These are phyloP conservation scores for Brachionus rotundiformis DNA, from an alignment of 1,140 invertebrate species.

Conservation along the genomic window DNA sequence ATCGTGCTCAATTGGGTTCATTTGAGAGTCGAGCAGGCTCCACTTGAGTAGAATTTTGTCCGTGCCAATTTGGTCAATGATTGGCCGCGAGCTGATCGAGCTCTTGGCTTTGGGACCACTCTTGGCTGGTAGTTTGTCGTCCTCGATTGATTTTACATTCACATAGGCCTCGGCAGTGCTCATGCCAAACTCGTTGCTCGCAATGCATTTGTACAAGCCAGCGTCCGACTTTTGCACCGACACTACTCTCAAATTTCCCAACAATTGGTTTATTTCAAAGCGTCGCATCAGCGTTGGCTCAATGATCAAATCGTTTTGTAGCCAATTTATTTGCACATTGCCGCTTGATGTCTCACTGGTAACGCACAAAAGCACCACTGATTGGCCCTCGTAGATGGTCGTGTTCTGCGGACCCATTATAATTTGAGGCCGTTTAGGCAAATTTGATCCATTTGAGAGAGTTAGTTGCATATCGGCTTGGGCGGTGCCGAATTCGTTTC, in stretches of 20 bases:
- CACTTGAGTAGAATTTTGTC: conserved; percentile 52
- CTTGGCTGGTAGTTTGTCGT: conserved; percentile 66
- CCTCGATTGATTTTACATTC: conserved; percentile 11
- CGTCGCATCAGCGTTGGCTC: conserved; percentile 51
- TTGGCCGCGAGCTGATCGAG: background rate
- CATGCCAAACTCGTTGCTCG: conserved; percentile 46
- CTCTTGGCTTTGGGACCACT: background rate
- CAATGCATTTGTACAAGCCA: conserved; percentile 53
- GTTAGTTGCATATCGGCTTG: conserved; percentile 53
- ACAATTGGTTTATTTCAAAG: conserved; percentile 44
- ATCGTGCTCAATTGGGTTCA: background rate
- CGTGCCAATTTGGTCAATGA: background rate
- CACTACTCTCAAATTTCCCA: conserved; percentile 50
- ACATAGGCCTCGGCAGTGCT: conserved; percentile 50
- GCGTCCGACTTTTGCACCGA: conserved; percentile 51
- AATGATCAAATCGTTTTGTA: conserved; percentile 51
- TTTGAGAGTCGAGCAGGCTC: conserved; percentile 40
- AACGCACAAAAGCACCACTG: conserved; percentile 44
- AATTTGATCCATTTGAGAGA: background rate
- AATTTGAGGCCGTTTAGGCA: conserved; percentile 25
- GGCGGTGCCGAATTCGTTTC: conserved; percentile 75
- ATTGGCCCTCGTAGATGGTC: conserved; percentile 47
- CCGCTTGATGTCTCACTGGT: background rate
- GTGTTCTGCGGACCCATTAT: conserved; percentile 53
- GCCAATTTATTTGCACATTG: conserved; percentile 39